Evolutionary conservation across 2,888 invertebrate species (phyloP).

Genomic region (Orthonevra nobilis): DNA sequence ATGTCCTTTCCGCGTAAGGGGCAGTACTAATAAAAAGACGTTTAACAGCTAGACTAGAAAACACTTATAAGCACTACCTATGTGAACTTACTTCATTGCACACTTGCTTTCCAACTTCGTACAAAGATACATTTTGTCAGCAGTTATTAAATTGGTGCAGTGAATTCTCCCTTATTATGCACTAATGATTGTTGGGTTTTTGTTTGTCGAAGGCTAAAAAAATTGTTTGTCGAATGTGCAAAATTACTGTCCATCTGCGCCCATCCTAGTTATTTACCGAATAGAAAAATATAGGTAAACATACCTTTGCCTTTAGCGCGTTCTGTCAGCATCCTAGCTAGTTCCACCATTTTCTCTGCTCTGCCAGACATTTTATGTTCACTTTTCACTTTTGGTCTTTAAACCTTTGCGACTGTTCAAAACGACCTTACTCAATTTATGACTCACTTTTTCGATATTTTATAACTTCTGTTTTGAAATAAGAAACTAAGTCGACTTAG

Average conservation of each 20-base stretch:
- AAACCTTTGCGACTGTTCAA: background rate
- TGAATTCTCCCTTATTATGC: background rate
- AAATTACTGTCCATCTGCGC: background rate
- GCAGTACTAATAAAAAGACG: no score
- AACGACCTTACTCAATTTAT: background rate
- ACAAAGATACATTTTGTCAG: background rate
- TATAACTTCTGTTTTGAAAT: background rate
- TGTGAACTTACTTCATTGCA: background rate
- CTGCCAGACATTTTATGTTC: slow-evolving; percentile 4
- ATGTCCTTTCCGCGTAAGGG: no score
- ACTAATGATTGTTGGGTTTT: no score
- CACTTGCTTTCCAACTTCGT: no score
- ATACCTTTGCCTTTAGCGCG: slow-evolving; percentile 22
- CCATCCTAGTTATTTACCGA: background rate
- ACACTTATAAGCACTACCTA: background rate
- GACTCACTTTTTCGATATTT: background rate
- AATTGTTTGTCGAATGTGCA: background rate
- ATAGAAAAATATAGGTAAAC: background rate
- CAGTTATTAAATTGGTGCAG: background rate
- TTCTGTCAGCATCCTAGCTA: slow-evolving; percentile 14
- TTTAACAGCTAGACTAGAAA: background rate
- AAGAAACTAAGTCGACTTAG: background rate
- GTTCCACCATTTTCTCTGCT: background rate
- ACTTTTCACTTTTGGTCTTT: background rate
- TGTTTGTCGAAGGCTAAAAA: no score